Conservation (phyloP, 2,888 invertebrate species). For the Tenthredo livida region DNA sequence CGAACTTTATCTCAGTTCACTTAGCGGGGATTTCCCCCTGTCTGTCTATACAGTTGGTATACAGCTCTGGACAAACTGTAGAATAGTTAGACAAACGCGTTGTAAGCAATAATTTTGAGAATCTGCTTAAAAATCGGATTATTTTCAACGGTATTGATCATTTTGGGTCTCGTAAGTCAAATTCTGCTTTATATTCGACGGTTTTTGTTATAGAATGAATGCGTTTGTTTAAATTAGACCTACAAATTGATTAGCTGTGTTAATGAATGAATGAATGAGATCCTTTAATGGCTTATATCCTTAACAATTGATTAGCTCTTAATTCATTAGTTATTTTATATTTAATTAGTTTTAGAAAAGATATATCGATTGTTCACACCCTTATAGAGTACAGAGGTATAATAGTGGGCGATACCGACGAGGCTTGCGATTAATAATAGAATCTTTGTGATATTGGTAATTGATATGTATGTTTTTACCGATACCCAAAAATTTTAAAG, state of each 20-base stretch:
- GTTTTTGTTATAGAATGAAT: neutral
- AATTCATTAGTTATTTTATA: neutral
- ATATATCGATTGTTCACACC: neutral
- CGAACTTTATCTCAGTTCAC: neutral
- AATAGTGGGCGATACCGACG: neutral
- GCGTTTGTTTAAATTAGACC: neutral
- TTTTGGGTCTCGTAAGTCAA: neutral
- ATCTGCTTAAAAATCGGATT: neutral
- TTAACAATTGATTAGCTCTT: neutral
- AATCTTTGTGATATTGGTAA: neutral
- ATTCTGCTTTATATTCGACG: neutral
- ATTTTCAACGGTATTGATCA: neutral
- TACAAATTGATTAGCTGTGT: neutral
- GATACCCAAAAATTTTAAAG: neutral
- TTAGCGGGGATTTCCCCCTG: neutral
- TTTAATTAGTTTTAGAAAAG: neutral
- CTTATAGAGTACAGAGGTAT: neutral
- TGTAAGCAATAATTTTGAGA: neutral
- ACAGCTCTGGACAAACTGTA: neutral
- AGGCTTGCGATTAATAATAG: neutral
- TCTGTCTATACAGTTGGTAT: neutral
- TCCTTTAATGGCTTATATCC: no score
- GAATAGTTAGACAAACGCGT: neutral
- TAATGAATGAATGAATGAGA: no score
- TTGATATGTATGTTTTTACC: neutral